Conservation (phyloP, 2,797 vertebrate genomes). For the Squalus acanthias region DNA sequence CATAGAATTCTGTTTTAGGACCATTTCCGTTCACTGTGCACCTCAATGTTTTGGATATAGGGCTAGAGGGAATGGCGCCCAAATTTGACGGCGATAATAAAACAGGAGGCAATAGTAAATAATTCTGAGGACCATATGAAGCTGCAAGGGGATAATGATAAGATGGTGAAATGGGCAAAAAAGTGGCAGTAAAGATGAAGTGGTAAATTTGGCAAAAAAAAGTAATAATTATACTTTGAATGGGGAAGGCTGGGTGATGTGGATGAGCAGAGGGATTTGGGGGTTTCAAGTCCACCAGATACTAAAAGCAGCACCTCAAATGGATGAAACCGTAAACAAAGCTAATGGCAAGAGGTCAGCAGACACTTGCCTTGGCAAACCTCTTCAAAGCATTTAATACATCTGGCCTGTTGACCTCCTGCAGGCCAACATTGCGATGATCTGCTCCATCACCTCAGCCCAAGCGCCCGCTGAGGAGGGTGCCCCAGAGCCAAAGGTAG, state of each 20-base stretch:
- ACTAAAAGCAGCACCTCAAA: not conserved
- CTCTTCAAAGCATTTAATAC: not conserved
- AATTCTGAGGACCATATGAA: not conserved
- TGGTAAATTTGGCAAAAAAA: not conserved
- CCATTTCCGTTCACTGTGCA: not conserved
- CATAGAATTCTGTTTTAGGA: no score
- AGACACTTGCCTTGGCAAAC: not conserved
- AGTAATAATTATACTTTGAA: not conserved
- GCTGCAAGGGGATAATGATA: not conserved
- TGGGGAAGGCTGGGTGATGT: not conserved
- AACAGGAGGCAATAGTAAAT: not conserved
- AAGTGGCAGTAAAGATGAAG: no score
- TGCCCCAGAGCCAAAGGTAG: not conserved
- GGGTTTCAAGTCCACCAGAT: not conserved
- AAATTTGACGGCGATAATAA: not conserved
- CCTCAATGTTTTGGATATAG: not conserved
- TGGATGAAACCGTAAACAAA: not conserved
- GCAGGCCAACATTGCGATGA: not conserved
- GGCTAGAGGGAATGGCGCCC: not conserved
- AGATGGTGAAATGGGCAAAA: not conserved
- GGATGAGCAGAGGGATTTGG: not conserved
- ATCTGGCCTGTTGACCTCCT: not conserved
- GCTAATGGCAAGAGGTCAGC: not conserved
- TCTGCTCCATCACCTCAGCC: not conserved
- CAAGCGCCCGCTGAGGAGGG: not conserved